Evolutionary conservation across 2,113 vertebrate genomes (phyloP).

Genomic region (Eulacestoma nigropectus): DNA sequence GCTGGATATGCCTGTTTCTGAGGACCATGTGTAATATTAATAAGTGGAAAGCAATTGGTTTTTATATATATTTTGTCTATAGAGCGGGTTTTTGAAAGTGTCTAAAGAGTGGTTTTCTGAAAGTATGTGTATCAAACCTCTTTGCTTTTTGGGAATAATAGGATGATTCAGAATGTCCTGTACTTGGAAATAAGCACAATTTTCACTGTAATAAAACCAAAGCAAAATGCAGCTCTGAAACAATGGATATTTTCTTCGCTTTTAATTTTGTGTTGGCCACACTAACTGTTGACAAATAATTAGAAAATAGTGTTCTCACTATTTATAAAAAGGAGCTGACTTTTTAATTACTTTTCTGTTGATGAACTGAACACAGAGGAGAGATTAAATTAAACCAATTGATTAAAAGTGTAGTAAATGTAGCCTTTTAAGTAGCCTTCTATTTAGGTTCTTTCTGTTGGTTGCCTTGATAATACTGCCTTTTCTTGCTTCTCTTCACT

Average conservation of each 20-base stretch:
- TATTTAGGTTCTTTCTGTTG: background rate
- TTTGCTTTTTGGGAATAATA: background rate
- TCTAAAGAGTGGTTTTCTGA: background rate
- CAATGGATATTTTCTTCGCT: background rate
- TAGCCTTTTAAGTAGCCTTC: background rate
- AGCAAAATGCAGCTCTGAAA: background rate
- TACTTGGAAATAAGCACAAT: background rate
- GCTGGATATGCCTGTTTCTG: background rate
- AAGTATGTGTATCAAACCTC: background rate
- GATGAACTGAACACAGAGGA: background rate
- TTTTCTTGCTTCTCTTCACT: background rate
- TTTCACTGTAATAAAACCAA: background rate
- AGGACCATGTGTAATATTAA: background rate
- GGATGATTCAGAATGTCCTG: background rate
- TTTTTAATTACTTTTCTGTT: conserved; percentile 20
- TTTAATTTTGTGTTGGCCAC: background rate
- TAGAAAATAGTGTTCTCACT: background rate
- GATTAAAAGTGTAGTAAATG: background rate
- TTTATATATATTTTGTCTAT: background rate
- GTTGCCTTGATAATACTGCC: background rate
- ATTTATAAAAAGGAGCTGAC: background rate
- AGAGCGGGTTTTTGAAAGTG: background rate
- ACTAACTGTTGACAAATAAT: background rate
- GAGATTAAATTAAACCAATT: background rate
- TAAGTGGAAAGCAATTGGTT: background rate